Evolutionary conservation across 2,113 vertebrate genomes (phyloP).

Genomic region (Lampris megalopsis): DNA sequence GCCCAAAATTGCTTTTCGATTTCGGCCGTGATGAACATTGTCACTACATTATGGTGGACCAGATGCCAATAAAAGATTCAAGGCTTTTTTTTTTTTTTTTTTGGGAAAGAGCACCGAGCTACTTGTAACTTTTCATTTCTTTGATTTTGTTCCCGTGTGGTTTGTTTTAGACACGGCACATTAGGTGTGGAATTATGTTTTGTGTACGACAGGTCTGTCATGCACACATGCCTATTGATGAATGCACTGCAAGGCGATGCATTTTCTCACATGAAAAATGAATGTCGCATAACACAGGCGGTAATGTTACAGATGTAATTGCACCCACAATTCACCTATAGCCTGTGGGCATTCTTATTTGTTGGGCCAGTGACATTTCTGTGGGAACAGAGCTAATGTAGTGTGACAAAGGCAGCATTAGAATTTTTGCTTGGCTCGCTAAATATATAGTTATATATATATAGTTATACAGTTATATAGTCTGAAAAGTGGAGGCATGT

Average conservation of each 20-base stretch:
- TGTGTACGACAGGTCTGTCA: slow-evolving; percentile 10
- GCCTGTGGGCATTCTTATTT: slow-evolving; percentile 50
- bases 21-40: too few species aligned
- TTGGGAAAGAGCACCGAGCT: not conserved
- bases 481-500: slow-evolving; percentile 40
- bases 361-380: slow-evolving; percentile 68
- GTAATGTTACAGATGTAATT: slow-evolving; percentile 54
- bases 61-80: too few species aligned
- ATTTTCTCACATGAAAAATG: slow-evolving; percentile 33
- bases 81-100: not conserved
- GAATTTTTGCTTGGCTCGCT: slow-evolving; percentile 41
- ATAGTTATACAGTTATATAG: not conserved
- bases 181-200: slow-evolving; percentile 24
- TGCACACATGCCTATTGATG: slow-evolving; percentile 6
- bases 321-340: slow-evolving; percentile 53
- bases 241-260: not conserved
- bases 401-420: slow-evolving; percentile 54
- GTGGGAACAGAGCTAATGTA: slow-evolving; percentile 53
- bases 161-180: not conserved
- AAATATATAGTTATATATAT: not conserved
- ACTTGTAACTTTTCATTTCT: not conserved
- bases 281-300: slow-evolving; percentile 12
- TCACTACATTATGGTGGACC: too few species aligned
- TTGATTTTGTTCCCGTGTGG: not conserved
- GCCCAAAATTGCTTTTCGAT: too few species aligned